Evolutionary conservation across 2,888 invertebrate genomes (phyloP).

Genomic region (Rosalia funebris): DNA sequence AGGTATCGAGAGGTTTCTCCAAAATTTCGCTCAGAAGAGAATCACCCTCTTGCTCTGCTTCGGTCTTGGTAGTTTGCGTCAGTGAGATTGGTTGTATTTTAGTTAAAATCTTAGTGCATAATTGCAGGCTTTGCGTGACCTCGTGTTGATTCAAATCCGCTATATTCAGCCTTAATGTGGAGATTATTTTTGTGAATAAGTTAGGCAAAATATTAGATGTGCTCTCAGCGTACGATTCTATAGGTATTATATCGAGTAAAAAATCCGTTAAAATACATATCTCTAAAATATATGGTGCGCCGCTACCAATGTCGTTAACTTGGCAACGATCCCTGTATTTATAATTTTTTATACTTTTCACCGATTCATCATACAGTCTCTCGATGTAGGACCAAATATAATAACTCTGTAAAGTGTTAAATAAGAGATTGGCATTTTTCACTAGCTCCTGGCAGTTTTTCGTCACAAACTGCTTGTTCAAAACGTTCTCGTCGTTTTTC

Average conservation of each 20-base stretch:
- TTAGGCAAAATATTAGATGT: constrained; percentile 82
- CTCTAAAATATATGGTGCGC: constrained; percentile 73
- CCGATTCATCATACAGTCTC: constrained; percentile 68
- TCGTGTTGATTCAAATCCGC: constrained; percentile 69
- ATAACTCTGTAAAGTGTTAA: constrained; percentile 84
- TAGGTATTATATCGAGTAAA: constrained; percentile 77
- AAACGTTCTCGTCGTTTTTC: constrained; percentile 52
- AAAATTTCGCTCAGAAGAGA: constrained; percentile 28
- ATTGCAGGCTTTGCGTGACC: constrained; percentile 71
- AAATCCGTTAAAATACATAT: constrained; percentile 79
- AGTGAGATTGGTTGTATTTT: constrained; percentile 77
- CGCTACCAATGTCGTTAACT: constrained; percentile 70
- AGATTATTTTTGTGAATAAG: constrained; percentile 75
- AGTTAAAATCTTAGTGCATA: constrained; percentile 78
- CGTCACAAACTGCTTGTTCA: constrained; percentile 60
- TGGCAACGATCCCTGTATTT: constrained; percentile 55
- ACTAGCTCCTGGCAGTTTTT: constrained; percentile 74
- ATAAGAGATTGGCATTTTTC: constrained; percentile 85
- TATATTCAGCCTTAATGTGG: constrained; percentile 70
- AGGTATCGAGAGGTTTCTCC: constrained; percentile 41
- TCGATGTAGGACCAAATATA: constrained; percentile 88
- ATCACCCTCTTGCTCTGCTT: constrained; percentile 41
- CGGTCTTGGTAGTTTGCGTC: constrained; percentile 43
- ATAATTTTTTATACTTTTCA: constrained; percentile 52
- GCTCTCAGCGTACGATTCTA: constrained; percentile 81